Percentiles rank a stretch among this genome's conserved stretches.
Evolutionary conservation across 2,888 invertebrate species (phyloP).

Genomic region (Thera obeliscata): DNA sequence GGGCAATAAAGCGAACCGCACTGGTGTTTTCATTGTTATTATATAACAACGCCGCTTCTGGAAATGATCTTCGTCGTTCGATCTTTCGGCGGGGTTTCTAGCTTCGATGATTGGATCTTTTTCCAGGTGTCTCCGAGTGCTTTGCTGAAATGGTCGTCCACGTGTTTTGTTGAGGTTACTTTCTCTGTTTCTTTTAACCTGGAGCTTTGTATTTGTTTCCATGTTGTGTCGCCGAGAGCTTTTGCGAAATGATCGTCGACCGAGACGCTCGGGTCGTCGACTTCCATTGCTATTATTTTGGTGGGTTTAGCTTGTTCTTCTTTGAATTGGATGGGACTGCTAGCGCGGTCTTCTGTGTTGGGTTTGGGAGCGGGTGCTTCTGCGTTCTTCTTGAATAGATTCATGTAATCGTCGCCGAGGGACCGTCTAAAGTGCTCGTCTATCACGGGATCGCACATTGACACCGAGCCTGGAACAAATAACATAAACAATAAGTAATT

Average conservation of each 20-base stretch:
- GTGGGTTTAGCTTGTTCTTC: conserved; percentile 69
- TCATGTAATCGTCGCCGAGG: conserved; percentile 92
- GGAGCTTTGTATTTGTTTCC: conserved; percentile 89
- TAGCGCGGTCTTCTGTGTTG: conserved; percentile 78
- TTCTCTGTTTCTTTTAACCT: conserved; percentile 79
- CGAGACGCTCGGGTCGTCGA: conserved; percentile 85
- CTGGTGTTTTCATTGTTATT: conserved; percentile 57
- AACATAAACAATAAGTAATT: not conserved
- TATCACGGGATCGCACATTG: conserved; percentile 94
- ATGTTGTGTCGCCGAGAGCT: conserved; percentile 93
- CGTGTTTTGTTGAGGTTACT: conserved; percentile 69
- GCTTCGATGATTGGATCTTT: conserved; percentile 86
- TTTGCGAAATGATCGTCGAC: conserved; percentile 97
- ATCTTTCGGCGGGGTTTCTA: conserved; percentile 68
- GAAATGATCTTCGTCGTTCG: conserved; percentile 76
- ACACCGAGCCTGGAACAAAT: conserved; percentile 85
- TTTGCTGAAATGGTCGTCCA: conserved; percentile 97
- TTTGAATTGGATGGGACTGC: conserved; percentile 78
- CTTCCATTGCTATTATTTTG: conserved; percentile 83
- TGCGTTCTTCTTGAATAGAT: conserved; percentile 86
- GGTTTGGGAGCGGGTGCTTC: conserved; percentile 70
- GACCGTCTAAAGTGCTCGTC: conserved; percentile 98
- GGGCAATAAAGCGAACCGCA: conserved; percentile 68
- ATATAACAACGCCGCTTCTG: conserved; percentile 81
- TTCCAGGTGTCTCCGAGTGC: conserved; percentile 94